These are phyloP conservation scores for Piaya cayana DNA, from an alignment of 2,113 vertebrate species.

Conservation along the genomic window DNA sequence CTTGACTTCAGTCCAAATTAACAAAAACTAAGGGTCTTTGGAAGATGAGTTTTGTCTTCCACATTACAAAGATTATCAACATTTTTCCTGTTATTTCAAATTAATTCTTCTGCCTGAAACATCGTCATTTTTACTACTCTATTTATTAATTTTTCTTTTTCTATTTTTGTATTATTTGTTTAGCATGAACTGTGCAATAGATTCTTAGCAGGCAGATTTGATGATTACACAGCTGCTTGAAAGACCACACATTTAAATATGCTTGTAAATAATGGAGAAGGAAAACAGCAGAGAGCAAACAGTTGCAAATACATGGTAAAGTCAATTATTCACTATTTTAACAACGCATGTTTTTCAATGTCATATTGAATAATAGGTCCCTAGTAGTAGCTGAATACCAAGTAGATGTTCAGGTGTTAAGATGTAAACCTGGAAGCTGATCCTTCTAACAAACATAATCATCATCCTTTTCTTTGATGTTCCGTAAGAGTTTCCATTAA, in stretches of 20 bases:
- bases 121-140: not conserved
- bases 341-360: not conserved
- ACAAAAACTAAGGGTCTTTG: not conserved
- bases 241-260: not conserved
- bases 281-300: not conserved
- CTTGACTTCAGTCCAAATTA: not conserved
- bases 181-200: not conserved
- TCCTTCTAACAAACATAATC: not conserved
- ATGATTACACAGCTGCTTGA: not conserved
- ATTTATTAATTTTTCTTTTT: not conserved
- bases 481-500: not conserved
- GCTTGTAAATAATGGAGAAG: not conserved
- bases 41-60: not conserved
- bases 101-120: not conserved
- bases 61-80: not conserved
- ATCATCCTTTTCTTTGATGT: not conserved
- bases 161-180: not conserved
- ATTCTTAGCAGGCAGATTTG: not conserved
- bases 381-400: not conserved
- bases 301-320: not conserved
- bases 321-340: not conserved
- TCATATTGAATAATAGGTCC: not conserved
- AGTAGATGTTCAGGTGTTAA: not conserved
- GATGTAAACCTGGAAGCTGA: not conserved
- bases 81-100: not conserved